A percentile compares a stretch with the other conserved stretches of the same genome.
Evolutionary conservation across 2,797 vertebrate genomes (phyloP).

Genomic region (Mormyrus proboscirostris): DNA sequence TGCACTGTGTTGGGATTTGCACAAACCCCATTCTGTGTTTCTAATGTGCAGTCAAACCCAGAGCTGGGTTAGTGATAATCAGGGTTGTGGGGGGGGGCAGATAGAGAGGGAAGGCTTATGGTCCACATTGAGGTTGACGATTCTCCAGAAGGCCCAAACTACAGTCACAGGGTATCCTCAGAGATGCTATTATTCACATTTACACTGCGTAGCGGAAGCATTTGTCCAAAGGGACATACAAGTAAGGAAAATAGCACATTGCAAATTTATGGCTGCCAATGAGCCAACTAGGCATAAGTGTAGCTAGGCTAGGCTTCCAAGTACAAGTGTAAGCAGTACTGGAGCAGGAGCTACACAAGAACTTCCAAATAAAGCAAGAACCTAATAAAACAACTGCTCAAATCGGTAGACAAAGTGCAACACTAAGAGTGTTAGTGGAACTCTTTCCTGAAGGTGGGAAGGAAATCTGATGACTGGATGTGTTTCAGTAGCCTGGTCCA

Average conservation of each 20-base stretch:
- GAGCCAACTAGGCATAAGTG: not conserved
- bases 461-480: not conserved
- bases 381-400: not conserved
- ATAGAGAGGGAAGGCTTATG: not conserved
- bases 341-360: not conserved
- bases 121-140: not conserved
- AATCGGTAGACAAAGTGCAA: not conserved
- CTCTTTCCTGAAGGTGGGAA: not conserved
- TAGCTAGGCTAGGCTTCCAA: not conserved
- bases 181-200: not conserved
- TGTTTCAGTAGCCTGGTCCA: not conserved
- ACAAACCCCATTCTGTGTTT: not conserved
- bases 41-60: too few relatives aligned
- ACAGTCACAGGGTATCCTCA: not conserved
- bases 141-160: not conserved
- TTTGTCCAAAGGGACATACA: not conserved
- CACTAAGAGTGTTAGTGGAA: not conserved
- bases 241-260: not conserved
- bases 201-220: not conserved
- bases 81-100: too few relatives aligned
- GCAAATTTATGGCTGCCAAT: not conserved
- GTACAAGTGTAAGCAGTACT: not conserved
- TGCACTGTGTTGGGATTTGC: not conserved
- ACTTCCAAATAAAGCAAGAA: not conserved
- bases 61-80: too few relatives aligned